phyloP scores from a whole-genome alignment of 2,888 invertebrate genomes.

The Mimachlamys varia region DNA sequence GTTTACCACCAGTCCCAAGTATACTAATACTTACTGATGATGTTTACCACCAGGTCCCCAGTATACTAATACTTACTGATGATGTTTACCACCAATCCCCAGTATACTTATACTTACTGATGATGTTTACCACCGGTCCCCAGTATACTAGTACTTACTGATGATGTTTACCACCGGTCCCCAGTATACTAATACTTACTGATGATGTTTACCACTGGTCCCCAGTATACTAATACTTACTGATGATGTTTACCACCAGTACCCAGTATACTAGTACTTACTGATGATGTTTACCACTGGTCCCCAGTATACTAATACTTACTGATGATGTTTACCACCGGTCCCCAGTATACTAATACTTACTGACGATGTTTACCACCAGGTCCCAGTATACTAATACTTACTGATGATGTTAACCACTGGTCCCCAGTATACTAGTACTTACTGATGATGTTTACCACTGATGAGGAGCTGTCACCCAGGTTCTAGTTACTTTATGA shows the following conservation, averaged over 20 bases:
- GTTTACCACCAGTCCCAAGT: not conserved
- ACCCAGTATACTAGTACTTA: not conserved
- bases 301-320: not conserved
- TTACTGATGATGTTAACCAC: not conserved
- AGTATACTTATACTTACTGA: not conserved
- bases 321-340: not conserved
- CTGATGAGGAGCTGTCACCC: not conserved
- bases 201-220: not conserved
- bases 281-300: slow-evolving; percentile 9
- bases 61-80: not conserved
- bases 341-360: not conserved
- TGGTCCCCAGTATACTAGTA: not conserved
- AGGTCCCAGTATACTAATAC: not conserved
- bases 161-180: not conserved
- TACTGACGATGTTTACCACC: not conserved
- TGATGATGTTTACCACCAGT: not conserved
- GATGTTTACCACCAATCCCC: not conserved
- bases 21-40: not conserved
- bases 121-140: not conserved
- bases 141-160: not conserved
- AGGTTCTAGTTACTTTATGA: no score
- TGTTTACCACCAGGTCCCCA: not conserved
- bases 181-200: not conserved
- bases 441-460: not conserved
- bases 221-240: not conserved